Percentiles rank a stretch among this genome's conserved stretches.
Evolutionary conservation across 2,888 invertebrate species (phyloP).

Genomic region (Drosophila robusta): DNA sequence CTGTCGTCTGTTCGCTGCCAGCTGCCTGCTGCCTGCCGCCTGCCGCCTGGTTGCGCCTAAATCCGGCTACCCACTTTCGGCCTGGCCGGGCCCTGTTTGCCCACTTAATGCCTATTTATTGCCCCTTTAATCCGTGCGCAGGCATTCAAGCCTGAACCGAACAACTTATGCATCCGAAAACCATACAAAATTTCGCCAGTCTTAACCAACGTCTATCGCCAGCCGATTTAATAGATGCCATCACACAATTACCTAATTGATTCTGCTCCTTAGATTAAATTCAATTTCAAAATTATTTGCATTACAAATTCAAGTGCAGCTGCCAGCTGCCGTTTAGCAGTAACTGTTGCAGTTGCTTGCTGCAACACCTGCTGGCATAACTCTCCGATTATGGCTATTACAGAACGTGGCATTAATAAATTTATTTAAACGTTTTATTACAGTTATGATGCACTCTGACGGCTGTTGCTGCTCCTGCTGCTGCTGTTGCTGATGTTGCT

Average conservation of each 20-base stretch:
- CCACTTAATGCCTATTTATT: conserved; percentile 81
- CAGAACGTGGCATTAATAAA: conserved; percentile 48
- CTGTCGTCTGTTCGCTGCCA: too few relatives aligned
- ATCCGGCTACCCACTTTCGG: conserved; percentile 18
- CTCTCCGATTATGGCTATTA: conserved; percentile 42
- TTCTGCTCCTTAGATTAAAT: conserved; percentile 31
- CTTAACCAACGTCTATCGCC: background rate
- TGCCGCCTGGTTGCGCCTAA: conserved; percentile 14
- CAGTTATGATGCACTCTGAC: conserved; percentile 27
- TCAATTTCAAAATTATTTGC: conserved; percentile 63
- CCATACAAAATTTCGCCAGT: conserved; percentile 7
- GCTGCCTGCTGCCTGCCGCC: conserved; percentile 17
- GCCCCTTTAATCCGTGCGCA: conserved; percentile 68
- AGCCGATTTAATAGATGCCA: conserved; percentile 27
- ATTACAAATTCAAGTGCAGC: conserved; percentile 40
- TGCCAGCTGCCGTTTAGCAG: conserved; percentile 7
- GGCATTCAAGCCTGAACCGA: conserved; percentile 39
- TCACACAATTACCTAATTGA: conserved; percentile 71
- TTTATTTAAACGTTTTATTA: conserved; percentile 50
- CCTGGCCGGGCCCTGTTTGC: conserved; percentile 50
- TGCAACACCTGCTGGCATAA: conserved; percentile 13
- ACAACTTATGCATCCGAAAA: conserved; percentile 35
- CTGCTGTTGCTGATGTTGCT: background rate
- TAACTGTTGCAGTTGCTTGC: background rate
- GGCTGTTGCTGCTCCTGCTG: conserved; percentile 8